phyloP scores from a whole-genome alignment of 2,113 vertebrate species.

The Zootoca vivipara region DNA sequence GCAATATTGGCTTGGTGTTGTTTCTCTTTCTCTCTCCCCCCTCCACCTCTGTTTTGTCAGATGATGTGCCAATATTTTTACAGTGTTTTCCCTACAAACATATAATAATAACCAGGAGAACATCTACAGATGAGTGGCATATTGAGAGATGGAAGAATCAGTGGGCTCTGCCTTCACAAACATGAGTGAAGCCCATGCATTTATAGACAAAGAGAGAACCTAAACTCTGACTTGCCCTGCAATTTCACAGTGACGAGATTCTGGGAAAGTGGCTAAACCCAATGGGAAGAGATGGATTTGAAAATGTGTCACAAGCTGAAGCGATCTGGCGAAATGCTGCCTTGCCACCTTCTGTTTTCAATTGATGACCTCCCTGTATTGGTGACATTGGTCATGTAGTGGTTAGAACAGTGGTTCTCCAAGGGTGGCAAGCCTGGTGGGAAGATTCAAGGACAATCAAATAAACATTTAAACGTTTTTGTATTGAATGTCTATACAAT shows the following conservation, averaged over 20 bases:
- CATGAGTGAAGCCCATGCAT: slow-evolving; percentile 35
- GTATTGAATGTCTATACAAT: no score
- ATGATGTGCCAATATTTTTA: slow-evolving; percentile 36
- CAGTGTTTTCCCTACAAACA: slow-evolving; percentile 40
- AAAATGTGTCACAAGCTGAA: slow-evolving; percentile 41
- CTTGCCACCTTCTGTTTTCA: background rate
- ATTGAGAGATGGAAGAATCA: slow-evolving; percentile 11
- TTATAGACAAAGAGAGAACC: slow-evolving; percentile 37
- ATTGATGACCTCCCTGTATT: background rate
- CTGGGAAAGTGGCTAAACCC: slow-evolving; percentile 23
- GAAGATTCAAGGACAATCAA: no score
- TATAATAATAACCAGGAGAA: slow-evolving; percentile 14
- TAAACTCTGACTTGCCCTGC: slow-evolving; percentile 35
- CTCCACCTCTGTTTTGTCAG: background rate
- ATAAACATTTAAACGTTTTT: no score
- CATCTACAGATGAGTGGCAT: slow-evolving; percentile 41
- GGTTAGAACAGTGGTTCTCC: no score
- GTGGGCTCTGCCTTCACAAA: slow-evolving; percentile 50
- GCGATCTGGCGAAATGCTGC: slow-evolving; percentile 30
- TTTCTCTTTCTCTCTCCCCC: background rate
- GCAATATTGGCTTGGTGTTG: slow-evolving; percentile 11
- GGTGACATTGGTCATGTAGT: no score
- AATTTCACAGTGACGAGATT: slow-evolving; percentile 53
- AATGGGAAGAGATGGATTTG: slow-evolving; percentile 34
- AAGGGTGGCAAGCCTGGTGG: no score